Percentiles rank a stretch among this genome's conserved stretches.
Conservation (phyloP, 92 coral and sea anemone species). For the Plumapathes pennacea region DNA sequence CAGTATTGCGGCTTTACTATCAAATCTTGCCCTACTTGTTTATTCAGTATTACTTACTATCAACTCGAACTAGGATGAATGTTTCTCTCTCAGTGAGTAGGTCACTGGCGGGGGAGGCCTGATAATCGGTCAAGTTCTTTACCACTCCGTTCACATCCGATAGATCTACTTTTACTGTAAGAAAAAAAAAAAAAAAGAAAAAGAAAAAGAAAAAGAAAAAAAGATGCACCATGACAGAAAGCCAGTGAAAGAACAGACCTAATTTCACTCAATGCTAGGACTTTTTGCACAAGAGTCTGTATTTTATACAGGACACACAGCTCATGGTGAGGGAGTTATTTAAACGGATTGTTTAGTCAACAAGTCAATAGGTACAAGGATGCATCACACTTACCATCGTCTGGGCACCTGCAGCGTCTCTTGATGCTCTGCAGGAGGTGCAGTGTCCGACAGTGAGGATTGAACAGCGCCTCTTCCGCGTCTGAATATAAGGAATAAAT, state of each 20-base stretch:
- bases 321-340: too few species aligned
- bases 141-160: slow-evolving; percentile 78
- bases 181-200: not conserved
- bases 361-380: too few species aligned
- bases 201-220: not conserved
- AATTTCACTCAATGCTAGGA: too few species aligned
- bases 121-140: slow-evolving; percentile 61
- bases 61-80: slow-evolving; percentile 69
- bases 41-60: slow-evolving; percentile 72
- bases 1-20: too few species aligned
- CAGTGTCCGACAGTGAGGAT: slow-evolving; percentile 76
- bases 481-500: slow-evolving; percentile 29
- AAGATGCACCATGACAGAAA: not conserved
- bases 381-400: slow-evolving; percentile 71
- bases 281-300: too few species aligned
- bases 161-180: slow-evolving; percentile 59
- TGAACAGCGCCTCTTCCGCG: slow-evolving; percentile 77
- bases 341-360: too few species aligned
- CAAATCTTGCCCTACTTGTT: too few species aligned
- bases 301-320: too few species aligned
- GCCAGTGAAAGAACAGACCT: not conserved
- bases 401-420: slow-evolving; percentile 70
- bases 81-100: slow-evolving; percentile 76
- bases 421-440: slow-evolving; percentile 81
- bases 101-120: slow-evolving; percentile 64